Base-by-base conservation (phyloP, 1,140 invertebrate species). In the Nautilus pompilius region DNA sequence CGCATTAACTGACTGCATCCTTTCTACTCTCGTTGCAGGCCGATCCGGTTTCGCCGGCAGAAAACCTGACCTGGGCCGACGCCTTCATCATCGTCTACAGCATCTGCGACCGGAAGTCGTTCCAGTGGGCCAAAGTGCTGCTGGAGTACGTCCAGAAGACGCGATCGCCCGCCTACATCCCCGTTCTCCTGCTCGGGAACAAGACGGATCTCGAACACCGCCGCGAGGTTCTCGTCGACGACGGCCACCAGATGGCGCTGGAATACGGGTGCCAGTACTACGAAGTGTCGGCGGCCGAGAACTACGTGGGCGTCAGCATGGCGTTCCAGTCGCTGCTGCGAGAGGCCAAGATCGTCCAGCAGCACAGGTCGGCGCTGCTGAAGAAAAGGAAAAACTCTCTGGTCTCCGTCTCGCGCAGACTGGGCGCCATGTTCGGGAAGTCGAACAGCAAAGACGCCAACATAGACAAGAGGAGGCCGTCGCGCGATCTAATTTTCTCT, bases 61-160 rank as follows among this genome's bases (percentile, higher is more conserved):
- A 75, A 15, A 58, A 58, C 10, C 66, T 70, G 2, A 84, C 88
- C 72, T 93, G 91, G 91, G 90, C 90, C 10, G 90, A 92, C 71
- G 90, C 90, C 1, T 92, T 91, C 78, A 89, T 92, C 5, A 87
- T 93, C 58, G 90, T 93, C n/a, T 93, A 93, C 83, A 90, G 89
- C 48, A 90, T 93, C 26, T 89, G 88, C 70, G 89, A 90, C 77
- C 85, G 87, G 67, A 84, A 85, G 10, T 91, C 90, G 58, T 93
- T 93, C 83, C 84, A 88, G 58, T 87, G 88, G 69, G 91, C 91
- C 0, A 85, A 87, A n/a, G 87, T 87, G 67, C 82, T 91, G 30
- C 81, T 93, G n/a, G 87, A 90, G 55, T 86, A 88, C 63, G 81
- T 92, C 58, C 86, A 87, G 58, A 86, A 89, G 72, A 20, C 72